A percentile compares a stretch with the other conserved stretches of the same genome.
These are phyloP conservation scores for Mus minutoides DNA, from an alignment of 2,797 vertebrate genomes.

Conservation along the genomic window DNA sequence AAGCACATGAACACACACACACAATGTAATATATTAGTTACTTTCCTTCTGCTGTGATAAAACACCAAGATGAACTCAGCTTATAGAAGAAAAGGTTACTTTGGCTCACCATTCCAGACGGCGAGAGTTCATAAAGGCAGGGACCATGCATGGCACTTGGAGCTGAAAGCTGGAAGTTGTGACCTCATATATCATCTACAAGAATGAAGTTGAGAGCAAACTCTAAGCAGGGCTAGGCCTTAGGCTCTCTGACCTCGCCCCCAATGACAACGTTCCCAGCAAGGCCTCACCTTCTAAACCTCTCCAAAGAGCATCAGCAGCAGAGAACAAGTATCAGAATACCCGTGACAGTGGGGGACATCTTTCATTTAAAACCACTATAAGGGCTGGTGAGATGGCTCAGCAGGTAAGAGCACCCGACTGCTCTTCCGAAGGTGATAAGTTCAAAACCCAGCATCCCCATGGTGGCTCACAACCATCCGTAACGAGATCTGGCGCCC, in stretches of 20 bases:
- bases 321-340: neutral
- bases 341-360: neutral
- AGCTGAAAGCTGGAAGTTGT: neutral
- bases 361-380: neutral
- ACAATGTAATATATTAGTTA: neutral
- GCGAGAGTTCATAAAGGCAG: neutral
- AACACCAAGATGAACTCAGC: neutral
- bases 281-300: neutral
- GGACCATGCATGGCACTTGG: neutral
- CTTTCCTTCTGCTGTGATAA: neutral
- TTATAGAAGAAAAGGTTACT: neutral
- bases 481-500: no score
- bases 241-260: neutral
- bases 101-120: no score
- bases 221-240: neutral
- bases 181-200: neutral
- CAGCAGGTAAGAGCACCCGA: no score
- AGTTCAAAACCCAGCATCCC: no score
- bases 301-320: neutral
- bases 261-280: neutral
- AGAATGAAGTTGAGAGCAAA: neutral
- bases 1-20: neutral
- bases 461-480: no score
- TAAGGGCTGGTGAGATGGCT: no score
- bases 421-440: no score